Evolutionary conservation across 2,797 vertebrate genomes (phyloP), one percentile per base, ranked within the genome.

Genomic region (Phataginus tricuspis): DNA sequence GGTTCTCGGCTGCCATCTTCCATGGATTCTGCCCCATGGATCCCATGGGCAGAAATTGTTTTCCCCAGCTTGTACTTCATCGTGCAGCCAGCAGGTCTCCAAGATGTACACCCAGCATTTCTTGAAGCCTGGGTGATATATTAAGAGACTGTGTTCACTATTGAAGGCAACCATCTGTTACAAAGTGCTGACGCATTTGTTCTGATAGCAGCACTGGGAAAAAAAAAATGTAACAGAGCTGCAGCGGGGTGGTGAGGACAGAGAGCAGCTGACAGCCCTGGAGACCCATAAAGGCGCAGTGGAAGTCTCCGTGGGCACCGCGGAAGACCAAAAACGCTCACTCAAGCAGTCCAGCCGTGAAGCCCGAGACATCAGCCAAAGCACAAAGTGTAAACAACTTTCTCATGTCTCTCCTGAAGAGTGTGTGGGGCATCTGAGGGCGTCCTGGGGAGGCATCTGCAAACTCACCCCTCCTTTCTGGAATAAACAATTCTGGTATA

Each of bases 111-210:
- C 61, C 78, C 45, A 31, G 92, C 69, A 7, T 86, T 66, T 94
- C 82, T 77, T 16, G 82, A 77, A 66, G 78, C 45, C 92, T 82
- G 23, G 63, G 71, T 75, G 95, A 90, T 88, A 27, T 55, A 88
- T 96, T 69, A 79, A 90, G 90, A 78, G 95, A 37, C 96, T 66
- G 53, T 75, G 92, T 31, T 95, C 86, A 4, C 77, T 75, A 92
- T 34, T 45, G 95, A 97, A 96, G 93, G 91, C 78, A 34, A 1
- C 95, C 97, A 91, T 97, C 97, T 97, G 96, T 90, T 91, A 83
- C 8, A 42, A 86, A 91, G 77, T 74, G 94, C 90, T 97, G 96
- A 97, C 90, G 92, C 92, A n/a, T 86, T 92, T 63, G 92, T 95
- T 89, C 88, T 55, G 79, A 75, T 7, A 31, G 91, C 45, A 75